A percentile compares a stretch with the other conserved stretches of the same genome.
phyloP scores from a whole-genome alignment of 2,797 vertebrate genomes.

The Apogon hyalosoma region DNA sequence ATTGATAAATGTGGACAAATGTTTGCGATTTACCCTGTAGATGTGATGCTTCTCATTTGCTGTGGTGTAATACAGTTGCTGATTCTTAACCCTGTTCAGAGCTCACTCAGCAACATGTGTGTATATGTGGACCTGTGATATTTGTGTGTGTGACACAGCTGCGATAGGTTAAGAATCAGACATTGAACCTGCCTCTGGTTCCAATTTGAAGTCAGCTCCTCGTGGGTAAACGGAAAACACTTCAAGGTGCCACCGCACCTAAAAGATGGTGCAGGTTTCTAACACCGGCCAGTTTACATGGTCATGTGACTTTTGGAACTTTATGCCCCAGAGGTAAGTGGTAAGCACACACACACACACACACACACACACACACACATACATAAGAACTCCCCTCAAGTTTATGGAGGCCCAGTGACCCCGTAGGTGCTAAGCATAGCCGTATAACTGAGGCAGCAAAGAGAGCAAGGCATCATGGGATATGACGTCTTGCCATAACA shows the following conservation, averaged over 20 bases:
- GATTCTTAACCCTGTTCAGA: conserved; percentile 41
- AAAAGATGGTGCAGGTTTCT: conserved; percentile 53
- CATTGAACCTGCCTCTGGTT: conserved; percentile 77
- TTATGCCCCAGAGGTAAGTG: conserved; percentile 51
- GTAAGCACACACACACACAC: background rate
- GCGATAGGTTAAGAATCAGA: conserved; percentile 76
- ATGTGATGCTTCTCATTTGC: conserved; percentile 63
- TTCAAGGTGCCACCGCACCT: conserved; percentile 73
- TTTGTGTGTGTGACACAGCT: conserved; percentile 70
- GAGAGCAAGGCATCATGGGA: conserved; percentile 67
- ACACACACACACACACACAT: conserved; percentile 11
- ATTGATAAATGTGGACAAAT: conserved; percentile 66
- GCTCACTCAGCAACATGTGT: conserved; percentile 18
- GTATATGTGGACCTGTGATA: conserved; percentile 37
- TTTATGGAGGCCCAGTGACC: conserved; percentile 68
- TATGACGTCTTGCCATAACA: conserved; percentile 56
- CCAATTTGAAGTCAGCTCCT: conserved; percentile 73
- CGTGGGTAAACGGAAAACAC: conserved; percentile 77
- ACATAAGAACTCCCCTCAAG: conserved; percentile 24
- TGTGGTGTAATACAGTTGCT: conserved; percentile 66
- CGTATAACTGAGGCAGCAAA: conserved; percentile 56
- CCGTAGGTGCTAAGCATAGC: conserved; percentile 59
- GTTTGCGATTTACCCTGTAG: conserved; percentile 51
- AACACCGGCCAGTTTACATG: conserved; percentile 44
- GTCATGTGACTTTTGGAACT: conserved; percentile 63